Evolutionary conservation across 2,113 vertebrate genomes (phyloP).

Genomic region (Archocentrus centrarchus): DNA sequence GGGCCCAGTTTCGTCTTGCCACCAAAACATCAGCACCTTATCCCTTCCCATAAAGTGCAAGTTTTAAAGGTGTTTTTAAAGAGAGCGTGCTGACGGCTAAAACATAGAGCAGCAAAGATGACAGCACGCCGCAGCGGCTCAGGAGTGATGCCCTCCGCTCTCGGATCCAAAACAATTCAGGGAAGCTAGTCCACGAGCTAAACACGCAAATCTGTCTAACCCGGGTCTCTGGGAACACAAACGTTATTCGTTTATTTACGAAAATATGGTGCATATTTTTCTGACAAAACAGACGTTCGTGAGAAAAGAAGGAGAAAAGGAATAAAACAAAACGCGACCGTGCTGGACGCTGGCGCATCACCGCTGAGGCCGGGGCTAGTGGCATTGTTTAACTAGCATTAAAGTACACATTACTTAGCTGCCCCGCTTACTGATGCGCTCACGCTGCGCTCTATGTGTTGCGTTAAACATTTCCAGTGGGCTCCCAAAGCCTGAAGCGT

Average conservation of each 20-base stretch:
- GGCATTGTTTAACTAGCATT: constrained; percentile 70
- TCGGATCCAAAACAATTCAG: not conserved
- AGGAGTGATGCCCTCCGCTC: constrained; percentile 23
- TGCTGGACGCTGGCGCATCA: constrained; percentile 10
- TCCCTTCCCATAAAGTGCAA: not conserved
- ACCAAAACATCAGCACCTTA: not conserved
- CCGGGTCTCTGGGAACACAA: not conserved
- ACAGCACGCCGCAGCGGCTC: not conserved
- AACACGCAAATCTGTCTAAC: not conserved
- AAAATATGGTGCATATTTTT: not conserved
- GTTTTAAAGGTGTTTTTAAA: not conserved
- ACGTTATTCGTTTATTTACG: not conserved
- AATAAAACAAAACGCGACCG: not conserved
- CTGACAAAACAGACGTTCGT: not conserved
- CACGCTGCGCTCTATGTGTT: not conserved
- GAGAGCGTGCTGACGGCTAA: not conserved
- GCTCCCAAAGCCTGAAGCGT: not conserved
- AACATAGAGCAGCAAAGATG: not conserved
- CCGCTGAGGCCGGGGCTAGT: constrained; percentile 25
- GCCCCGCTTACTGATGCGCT: not conserved
- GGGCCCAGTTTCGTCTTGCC: constrained; percentile 31
- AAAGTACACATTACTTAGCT: constrained; percentile 44
- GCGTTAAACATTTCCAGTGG: not conserved
- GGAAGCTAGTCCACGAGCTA: constrained; percentile 19
- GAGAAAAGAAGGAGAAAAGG: not conserved